phyloP scores from a whole-genome alignment of 2,113 vertebrate species.

The Anarrhichthys ocellatus region DNA sequence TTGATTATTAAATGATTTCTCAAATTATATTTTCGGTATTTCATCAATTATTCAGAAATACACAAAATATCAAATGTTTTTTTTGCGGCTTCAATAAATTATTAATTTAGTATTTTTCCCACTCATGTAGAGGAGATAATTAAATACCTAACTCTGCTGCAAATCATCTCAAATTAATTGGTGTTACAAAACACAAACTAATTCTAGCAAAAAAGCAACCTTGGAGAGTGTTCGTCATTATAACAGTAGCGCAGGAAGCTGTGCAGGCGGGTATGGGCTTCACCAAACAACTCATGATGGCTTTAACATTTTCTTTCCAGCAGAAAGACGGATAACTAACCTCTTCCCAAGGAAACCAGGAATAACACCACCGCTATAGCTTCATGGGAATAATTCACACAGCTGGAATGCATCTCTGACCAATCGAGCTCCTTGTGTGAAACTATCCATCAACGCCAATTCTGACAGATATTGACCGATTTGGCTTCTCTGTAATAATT shows the following conservation, averaged over 20 bases:
- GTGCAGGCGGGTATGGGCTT: neutral
- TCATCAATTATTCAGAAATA: neutral
- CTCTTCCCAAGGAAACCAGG: neutral
- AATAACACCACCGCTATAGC: neutral
- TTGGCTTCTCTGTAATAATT: constrained; percentile 20
- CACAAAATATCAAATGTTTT: neutral
- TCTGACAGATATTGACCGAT: constrained; percentile 24
- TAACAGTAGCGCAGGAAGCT: neutral
- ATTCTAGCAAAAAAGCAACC: neutral
- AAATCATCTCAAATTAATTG: constrained; percentile 7
- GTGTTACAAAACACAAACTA: neutral
- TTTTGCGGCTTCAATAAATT: neutral
- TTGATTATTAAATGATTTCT: neutral
- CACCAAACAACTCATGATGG: neutral
- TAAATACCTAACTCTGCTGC: neutral
- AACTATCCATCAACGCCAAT: constrained; percentile 41
- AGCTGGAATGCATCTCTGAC: constrained; percentile 25
- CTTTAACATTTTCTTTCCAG: neutral
- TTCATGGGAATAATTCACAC: constrained; percentile 33
- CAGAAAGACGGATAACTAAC: neutral
- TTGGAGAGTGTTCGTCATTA: neutral
- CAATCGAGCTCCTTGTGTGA: constrained; percentile 4
- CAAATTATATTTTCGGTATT: neutral
- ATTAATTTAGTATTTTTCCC: neutral
- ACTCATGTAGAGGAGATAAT: neutral